A percentile compares a stretch with the other conserved stretches of the same genome.
Conservation (phyloP, 2,888 invertebrate species). For the Dryobota labecula region DNA sequence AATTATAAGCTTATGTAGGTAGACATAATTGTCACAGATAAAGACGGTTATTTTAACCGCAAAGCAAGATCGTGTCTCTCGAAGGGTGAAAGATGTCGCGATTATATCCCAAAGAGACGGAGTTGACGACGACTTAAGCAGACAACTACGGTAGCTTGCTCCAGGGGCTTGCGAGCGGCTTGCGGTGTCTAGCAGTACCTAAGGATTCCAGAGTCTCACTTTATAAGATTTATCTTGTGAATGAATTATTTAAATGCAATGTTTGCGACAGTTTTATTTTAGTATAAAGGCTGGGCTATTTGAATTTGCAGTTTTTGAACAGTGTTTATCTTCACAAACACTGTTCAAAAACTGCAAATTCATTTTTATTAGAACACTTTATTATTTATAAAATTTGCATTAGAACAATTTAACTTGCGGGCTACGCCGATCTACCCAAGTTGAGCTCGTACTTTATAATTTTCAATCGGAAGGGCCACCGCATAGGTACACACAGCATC, state of each 20-base stretch:
- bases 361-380: no score
- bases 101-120: slow-evolving; percentile 35
- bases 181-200: slow-evolving; percentile 5
- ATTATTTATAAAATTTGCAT: no score
- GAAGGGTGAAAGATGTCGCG: slow-evolving; percentile 40
- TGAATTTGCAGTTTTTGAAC: no score
- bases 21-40: slow-evolving; percentile 25
- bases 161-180: slow-evolving; percentile 11
- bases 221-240: slow-evolving; percentile 3
- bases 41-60: slow-evolving; percentile 9
- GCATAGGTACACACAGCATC: no score
- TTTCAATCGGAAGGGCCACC: neutral
- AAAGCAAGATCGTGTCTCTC: slow-evolving; percentile 26
- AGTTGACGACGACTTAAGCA: neutral
- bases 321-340: no score
- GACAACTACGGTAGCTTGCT: slow-evolving; percentile 5
- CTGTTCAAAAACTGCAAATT: no score
- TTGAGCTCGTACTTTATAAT: neutral
- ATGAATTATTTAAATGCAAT: slow-evolving; percentile 14
- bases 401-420: neutral
- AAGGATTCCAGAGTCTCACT: slow-evolving; percentile 10
- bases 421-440: no score
- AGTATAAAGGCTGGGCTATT: neutral
- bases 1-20: slow-evolving; percentile 20
- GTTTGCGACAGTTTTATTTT: slow-evolving; percentile 5